Conservation (phyloP, 2,113 vertebrate species). For the Etheostoma spectabile region DNA sequence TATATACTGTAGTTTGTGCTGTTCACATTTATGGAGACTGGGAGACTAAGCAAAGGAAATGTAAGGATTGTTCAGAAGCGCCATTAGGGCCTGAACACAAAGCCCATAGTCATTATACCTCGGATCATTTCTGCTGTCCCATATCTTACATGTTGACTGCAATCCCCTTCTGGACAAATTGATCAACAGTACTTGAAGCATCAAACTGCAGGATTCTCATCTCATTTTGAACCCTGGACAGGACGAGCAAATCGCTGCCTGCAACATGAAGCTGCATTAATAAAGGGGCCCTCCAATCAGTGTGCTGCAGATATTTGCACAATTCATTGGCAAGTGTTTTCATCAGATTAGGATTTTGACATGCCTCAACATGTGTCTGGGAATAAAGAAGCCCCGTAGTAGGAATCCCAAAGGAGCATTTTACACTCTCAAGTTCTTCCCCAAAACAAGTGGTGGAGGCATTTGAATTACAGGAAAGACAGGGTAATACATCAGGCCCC, state of each 20-base stretch:
- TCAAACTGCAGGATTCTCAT: constrained; percentile 58
- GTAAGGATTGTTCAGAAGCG: constrained; percentile 39
- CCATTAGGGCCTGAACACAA: constrained; percentile 47
- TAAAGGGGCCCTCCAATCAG: constrained; percentile 52
- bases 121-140: constrained; percentile 42
- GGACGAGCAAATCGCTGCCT: constrained; percentile 55
- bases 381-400: constrained; percentile 43
- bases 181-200: constrained; percentile 52
- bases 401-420: constrained; percentile 63
- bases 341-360: constrained; percentile 51
- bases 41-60: constrained; percentile 30
- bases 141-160: constrained; percentile 48
- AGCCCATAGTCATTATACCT: constrained; percentile 50
- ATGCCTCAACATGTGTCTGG: constrained; percentile 53
- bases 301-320: constrained; percentile 49
- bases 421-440: constrained; percentile 53
- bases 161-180: constrained; percentile 38
- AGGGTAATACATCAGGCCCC: constrained; percentile 78
- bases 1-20: constrained; percentile 39
- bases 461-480: constrained; percentile 81
- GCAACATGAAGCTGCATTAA: constrained; percentile 54
- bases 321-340: constrained; percentile 51
- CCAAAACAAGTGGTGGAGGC: constrained; percentile 71
- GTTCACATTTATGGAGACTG: constrained; percentile 40
- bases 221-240: constrained; percentile 65